A percentile compares a stretch with the other conserved stretches of the same genome.
Evolutionary conservation across 1,140 invertebrate genomes (phyloP).

Genomic region (Rhopalosiphum padi): DNA sequence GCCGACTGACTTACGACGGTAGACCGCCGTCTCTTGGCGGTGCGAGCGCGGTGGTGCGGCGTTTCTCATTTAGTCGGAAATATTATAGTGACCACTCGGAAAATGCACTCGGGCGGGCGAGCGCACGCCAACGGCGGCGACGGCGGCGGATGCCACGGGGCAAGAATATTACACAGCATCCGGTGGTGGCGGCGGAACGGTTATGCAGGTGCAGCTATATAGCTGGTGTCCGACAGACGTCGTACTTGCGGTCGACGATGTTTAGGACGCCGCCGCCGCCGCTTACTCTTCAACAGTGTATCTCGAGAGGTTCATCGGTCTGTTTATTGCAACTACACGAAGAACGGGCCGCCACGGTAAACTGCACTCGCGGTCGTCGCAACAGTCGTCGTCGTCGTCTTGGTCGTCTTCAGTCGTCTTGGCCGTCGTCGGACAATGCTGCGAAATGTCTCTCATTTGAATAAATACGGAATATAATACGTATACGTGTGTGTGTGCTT

Average conservation of each 20-base stretch:
- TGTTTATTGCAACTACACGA: constrained; percentile 53
- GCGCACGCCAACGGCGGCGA: background rate
- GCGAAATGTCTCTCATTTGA: constrained; percentile 46
- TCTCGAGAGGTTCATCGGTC: constrained; percentile 53
- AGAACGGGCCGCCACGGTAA: background rate
- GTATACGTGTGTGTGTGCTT: background rate
- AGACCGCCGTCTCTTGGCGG: background rate
- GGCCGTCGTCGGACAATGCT: constrained; percentile 46
- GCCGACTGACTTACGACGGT: background rate
- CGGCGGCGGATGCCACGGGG: background rate
- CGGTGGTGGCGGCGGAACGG: background rate
- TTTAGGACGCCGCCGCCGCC: background rate
- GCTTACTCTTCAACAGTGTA: background rate
- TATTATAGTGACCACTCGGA: background rate
- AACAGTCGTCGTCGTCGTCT: background rate
- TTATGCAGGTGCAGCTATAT: background rate
- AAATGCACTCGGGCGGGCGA: background rate
- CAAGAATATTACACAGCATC: background rate
- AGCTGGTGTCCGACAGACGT: background rate
- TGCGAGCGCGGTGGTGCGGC: background rate
- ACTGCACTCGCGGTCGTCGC: background rate
- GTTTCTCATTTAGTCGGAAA: background rate
- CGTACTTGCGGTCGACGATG: background rate
- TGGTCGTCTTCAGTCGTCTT: background rate
- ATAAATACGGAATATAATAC: constrained; percentile 24